These are phyloP conservation scores for Diabrotica balteata DNA, from an alignment of 2,888 invertebrate species.

Conservation along the genomic window DNA sequence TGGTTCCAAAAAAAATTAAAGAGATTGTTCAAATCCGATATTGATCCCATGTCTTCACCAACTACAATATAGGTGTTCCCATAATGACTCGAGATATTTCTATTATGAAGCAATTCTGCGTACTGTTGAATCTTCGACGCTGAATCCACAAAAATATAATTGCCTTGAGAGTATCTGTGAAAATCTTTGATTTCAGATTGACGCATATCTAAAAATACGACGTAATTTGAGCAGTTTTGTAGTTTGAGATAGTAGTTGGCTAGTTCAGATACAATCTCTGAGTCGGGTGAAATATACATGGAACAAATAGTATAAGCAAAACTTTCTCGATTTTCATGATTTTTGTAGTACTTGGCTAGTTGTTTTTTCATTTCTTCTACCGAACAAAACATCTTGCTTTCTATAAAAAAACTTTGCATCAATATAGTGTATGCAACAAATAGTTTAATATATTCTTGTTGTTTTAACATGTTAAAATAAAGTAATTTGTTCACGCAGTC, in stretches of 20 bases:
- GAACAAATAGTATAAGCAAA: neutral
- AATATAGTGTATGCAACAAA: no score
- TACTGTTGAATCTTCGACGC: neutral
- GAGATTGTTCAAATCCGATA: neutral
- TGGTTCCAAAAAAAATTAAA: conserved; percentile 6
- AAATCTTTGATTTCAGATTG: no score
- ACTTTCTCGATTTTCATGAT: no score
- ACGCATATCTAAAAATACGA: neutral
- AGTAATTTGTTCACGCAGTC: no score
- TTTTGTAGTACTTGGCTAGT: no score
- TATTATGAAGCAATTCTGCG: neutral
- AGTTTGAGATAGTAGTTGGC: neutral
- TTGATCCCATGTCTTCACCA: neutral
- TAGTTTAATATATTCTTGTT: no score
- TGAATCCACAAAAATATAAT: conserved; percentile 16
- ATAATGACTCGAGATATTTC: neutral
- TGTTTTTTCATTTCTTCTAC: no score
- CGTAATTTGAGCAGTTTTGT: neutral
- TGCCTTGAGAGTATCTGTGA: neutral
- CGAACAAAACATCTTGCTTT: no score
- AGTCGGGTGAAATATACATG: neutral
- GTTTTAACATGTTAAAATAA: no score
- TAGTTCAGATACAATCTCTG: neutral
- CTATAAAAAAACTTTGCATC: no score
- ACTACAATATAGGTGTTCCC: conserved; percentile 8